Evolutionary conservation across 2,113 vertebrate genomes (phyloP), one percentile per base, ranked within the genome.

Genomic region (Pangasianodon hypophthalmus): DNA sequence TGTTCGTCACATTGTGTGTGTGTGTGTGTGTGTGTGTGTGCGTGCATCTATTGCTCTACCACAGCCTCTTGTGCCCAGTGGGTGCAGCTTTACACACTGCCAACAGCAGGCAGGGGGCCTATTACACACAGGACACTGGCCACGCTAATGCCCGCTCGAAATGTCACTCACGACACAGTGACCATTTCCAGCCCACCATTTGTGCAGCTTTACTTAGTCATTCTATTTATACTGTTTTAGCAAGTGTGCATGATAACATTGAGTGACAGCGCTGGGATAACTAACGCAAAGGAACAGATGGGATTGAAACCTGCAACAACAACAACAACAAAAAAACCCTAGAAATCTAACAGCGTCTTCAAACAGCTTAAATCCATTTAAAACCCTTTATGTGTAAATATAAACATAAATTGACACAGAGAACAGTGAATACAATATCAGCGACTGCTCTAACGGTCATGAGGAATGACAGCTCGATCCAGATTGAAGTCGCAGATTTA

Each of bases 361-460:
- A 94, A 94, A 94, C 91, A 85, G 91, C 92, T 94, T 95, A 95
- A 96, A 95, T 94, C 92, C 94, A 94, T 94, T 96, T 95, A 95
- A 95, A 94, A 95, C 94, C 93, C 93, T 85, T 95, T 95, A 94
- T 94, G 92, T 93, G 94, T 91, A 95, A 94, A 95, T 94, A 94
- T 93, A 95, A 95, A 95, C 95, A 95, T 93, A 93, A 95, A 95
- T 92, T 94, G 94, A 95, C 95, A 96, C 92, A 0, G 69, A 46
- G 79, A 90, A 93, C 91, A 93, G 91, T 92, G 93, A 94, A 94
- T 89, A 95, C 93, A 94, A 95, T 95, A 94, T 94, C 92, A 95
- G 92, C 92, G 93, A 95, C 94, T 94, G 94, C 94, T 94, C 92
- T 94, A 95, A 94, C 94, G 92, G 94, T 93, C 92, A 92, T 92